Percentiles rank a stretch among this genome's conserved stretches.
Evolutionary conservation across 2,797 vertebrate species (phyloP).

Genomic region (Paratrypauchen microcephalus): DNA sequence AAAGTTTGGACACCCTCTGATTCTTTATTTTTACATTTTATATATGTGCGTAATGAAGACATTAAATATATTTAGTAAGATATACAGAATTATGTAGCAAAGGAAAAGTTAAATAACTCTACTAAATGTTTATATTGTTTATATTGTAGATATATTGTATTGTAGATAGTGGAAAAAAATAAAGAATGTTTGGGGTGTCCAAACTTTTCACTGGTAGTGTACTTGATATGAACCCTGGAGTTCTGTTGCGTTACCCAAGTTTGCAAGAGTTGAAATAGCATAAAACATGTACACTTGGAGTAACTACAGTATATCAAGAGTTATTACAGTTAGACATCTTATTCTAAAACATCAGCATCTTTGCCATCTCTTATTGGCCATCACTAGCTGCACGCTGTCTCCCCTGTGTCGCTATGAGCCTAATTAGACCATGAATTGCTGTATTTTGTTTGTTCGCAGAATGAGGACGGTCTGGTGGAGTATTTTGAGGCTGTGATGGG

Average conservation of each 20-base stretch:
- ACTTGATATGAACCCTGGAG: too few relatives aligned
- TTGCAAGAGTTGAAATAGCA: not conserved
- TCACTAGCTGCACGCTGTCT: conserved; percentile 23
- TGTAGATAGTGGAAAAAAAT: too few relatives aligned
- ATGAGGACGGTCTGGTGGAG: conserved; percentile 89
- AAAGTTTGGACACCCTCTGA: too few relatives aligned
- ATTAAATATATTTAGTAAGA: too few relatives aligned
- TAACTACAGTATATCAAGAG: not conserved
- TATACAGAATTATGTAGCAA: too few relatives aligned
- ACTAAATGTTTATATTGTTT: too few relatives aligned
- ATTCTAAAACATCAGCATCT: conserved; percentile 5
- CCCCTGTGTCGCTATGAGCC: conserved; percentile 17
- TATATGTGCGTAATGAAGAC: too few relatives aligned
- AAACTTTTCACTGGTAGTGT: too few relatives aligned
- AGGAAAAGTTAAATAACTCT: too few relatives aligned
- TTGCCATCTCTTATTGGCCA: conserved; percentile 7
- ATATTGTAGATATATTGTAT: too few relatives aligned
- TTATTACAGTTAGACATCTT: not conserved
- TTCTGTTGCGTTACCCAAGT: not conserved
- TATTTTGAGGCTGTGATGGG: conserved; percentile 88
- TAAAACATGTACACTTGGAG: not conserved
- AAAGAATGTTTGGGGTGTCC: too few relatives aligned
- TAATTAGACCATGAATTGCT: conserved; percentile 19
- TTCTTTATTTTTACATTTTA: too few relatives aligned
- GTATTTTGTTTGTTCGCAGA: conserved; percentile 72